phyloP scores from a whole-genome alignment of 37 sponge, comb jelly and placozoan species.

The Crambe crambe region DNA sequence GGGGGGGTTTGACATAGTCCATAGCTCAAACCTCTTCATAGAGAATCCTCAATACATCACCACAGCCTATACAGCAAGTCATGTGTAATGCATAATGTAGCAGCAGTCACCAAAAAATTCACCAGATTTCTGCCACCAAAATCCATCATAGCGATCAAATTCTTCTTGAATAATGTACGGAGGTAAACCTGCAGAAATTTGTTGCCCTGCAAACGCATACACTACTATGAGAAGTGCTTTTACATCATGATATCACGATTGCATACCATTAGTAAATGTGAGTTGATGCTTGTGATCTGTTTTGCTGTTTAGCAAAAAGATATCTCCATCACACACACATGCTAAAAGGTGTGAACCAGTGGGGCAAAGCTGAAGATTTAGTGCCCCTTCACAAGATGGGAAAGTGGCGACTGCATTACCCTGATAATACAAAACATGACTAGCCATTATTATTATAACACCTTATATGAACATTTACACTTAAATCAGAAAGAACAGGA shows the following conservation, averaged over 20 bases:
- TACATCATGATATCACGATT: too few relatives aligned
- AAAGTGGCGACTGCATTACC: not conserved
- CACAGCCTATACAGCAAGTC: not conserved
- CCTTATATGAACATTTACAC: too few relatives aligned
- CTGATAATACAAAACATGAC: not conserved
- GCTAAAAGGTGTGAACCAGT: slow-evolving; percentile 1
- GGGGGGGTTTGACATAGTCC: too few relatives aligned
- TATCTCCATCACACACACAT: slow-evolving; percentile 43
- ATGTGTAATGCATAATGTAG: too few relatives aligned
- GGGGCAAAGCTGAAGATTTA: slow-evolving; percentile 44
- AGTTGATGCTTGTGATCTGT: slow-evolving; percentile 18
- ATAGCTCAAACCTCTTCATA: slow-evolving; percentile 75
- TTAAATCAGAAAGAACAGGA: not conserved
- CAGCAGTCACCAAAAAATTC: too few relatives aligned
- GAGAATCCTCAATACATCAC: slow-evolving; percentile 47
- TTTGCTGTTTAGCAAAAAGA: slow-evolving; percentile 35
- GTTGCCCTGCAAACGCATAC: too few relatives aligned
- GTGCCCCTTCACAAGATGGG: slow-evolving; percentile 24
- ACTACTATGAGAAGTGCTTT: too few relatives aligned
- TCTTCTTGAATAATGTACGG: slow-evolving; percentile 69
- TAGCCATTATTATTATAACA: not conserved
- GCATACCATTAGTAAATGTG: slow-evolving; percentile 41
- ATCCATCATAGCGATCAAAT: slow-evolving; percentile 78
- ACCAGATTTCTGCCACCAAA: slow-evolving; percentile 59
- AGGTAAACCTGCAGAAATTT: not conserved